Percentiles rank a stretch among this genome's conserved stretches.
Evolutionary conservation across 2,888 invertebrate genomes (phyloP).

Genomic region (Chymomyza amoena): DNA sequence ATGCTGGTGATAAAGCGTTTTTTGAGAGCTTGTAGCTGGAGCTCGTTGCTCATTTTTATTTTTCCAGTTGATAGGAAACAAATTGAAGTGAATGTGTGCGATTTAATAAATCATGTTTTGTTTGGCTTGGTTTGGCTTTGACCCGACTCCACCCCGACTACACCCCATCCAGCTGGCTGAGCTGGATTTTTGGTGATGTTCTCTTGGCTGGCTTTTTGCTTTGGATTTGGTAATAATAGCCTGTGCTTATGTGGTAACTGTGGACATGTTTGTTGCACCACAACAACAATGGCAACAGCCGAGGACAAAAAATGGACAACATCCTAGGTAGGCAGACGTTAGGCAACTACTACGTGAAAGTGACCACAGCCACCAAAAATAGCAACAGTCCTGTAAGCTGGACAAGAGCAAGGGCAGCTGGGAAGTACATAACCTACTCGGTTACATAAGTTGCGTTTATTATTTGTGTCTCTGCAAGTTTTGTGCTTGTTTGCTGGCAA

Average conservation of each 20-base stretch:
- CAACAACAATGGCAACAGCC: constrained; percentile 26
- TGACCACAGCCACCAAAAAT: constrained; percentile 54
- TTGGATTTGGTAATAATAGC: constrained; percentile 57
- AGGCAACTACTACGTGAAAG: constrained; percentile 67
- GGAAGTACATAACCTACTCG: constrained; percentile 17
- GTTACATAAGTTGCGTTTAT: constrained; percentile 72
- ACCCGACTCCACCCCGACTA: neutral
- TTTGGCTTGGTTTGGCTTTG: constrained; percentile 61
- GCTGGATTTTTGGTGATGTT: neutral
- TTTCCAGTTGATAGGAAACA: constrained; percentile 73
- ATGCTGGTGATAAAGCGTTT: neutral
- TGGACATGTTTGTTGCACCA: constrained; percentile 59
- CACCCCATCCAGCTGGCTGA: neutral
- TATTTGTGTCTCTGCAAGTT: constrained; percentile 57
- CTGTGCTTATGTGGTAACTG: constrained; percentile 66
- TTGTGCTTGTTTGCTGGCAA: constrained; percentile 57
- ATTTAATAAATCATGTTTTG: constrained; percentile 73
- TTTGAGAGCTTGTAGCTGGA: neutral
- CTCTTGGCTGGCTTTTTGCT: neutral
- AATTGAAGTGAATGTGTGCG: constrained; percentile 70
- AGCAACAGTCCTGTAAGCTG: neutral
- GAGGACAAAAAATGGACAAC: constrained; percentile 14
- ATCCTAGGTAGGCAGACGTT: constrained; percentile 53
- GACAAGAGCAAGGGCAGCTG: neutral
- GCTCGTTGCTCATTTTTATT: constrained; percentile 28